Evolutionary conservation across 2,888 invertebrate genomes (phyloP), one percentile per base, ranked within the genome.

Genomic region (Drosophila nr. perissopoda): DNA sequence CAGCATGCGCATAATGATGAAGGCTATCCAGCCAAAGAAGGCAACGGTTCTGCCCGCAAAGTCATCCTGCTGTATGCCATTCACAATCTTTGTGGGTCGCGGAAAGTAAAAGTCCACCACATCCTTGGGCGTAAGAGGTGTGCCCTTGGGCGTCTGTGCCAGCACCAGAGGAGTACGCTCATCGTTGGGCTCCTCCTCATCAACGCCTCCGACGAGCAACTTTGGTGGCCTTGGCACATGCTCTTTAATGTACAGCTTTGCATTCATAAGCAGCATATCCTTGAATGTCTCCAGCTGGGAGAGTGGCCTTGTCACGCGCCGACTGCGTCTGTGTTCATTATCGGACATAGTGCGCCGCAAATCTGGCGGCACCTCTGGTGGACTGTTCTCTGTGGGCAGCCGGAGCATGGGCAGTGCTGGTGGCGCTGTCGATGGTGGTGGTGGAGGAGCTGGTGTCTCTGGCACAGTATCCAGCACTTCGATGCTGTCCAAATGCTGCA

Each of bases 21-120:
- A 97, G 51, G 95, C 93, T 76, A 96, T 95, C 97, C 97, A 97
- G 91, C 96, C 96, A n/a, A 96, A 92, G 89, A 95, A 96, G 33
- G 96, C 94, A 5, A 97, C 93, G 8, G 95, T 91, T 80, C 95
- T 95, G 16, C 96, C 96, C 0, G 96, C 94, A 2, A 95, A 94
- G 85, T 97, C 96, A 82, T 97, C 97, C 76, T 96, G 96, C 76
- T 96, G 95, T 11, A 97, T 94, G 10, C 96, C 96, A 80, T 95
- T 94, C 79, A 94, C 94, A 59, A 93, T 95, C 42, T 93, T 94
- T 56, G 94, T 94, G 29, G 94, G 94, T 46, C 90, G 92, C 64
- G 91, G 91, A 78, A 92, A 92, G 49, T 93, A 82, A 48, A 93
- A 92, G 51, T 93, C 91, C 57, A 93, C 93, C 21, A 92, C 88